phyloP scores from a whole-genome alignment of 1,140 invertebrate genomes.

The Neodiprion fabricii region DNA sequence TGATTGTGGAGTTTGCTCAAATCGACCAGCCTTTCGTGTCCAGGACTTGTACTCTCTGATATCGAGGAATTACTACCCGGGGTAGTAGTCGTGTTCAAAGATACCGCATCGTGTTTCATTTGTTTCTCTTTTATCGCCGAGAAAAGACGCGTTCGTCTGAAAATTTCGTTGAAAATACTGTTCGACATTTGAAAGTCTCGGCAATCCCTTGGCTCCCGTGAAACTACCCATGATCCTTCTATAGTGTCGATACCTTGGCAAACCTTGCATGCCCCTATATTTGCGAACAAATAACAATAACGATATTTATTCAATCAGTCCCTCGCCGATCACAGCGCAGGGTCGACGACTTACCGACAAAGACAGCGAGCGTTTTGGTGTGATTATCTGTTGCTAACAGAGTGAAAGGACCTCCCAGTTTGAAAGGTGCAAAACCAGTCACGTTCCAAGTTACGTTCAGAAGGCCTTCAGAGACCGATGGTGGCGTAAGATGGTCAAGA shows the following conservation, averaged over 20 bases:
- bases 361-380: constrained; percentile 41
- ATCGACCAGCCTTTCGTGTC: background rate
- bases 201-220: constrained; percentile 38
- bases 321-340: constrained; percentile 7
- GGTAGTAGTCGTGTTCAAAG: background rate
- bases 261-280: constrained; percentile 42
- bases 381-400: constrained; percentile 36
- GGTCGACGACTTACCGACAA: constrained; percentile 33
- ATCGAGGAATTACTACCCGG: background rate
- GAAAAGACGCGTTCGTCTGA: constrained; percentile 32
- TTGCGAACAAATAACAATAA: background rate
- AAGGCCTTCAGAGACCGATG: constrained; percentile 22
- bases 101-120: background rate
- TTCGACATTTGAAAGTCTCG: constrained; percentile 41
- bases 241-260: constrained; percentile 47
- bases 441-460: constrained; percentile 42
- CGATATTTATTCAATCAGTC: background rate
- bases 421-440: constrained; percentile 38
- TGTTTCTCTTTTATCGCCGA: constrained; percentile 11
- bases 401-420: constrained; percentile 38
- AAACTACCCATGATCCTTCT: constrained; percentile 42
- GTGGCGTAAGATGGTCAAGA: constrained; percentile 27
- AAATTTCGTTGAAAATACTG: constrained; percentile 41
- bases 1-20: background rate
- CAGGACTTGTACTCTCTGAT: background rate